Evolutionary conservation across 2,113 vertebrate species (phyloP).

Genomic region (Spermophilus dauricus): DNA sequence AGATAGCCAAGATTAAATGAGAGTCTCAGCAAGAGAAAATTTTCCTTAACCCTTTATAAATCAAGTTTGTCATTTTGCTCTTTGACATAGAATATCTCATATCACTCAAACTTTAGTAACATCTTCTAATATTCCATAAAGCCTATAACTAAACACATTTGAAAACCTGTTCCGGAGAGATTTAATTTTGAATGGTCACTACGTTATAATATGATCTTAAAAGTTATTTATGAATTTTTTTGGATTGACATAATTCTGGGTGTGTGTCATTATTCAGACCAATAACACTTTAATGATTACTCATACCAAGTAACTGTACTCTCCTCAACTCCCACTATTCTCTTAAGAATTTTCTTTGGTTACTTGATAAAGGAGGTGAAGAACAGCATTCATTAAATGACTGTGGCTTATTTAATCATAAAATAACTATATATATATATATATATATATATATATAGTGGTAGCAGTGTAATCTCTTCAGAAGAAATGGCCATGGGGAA

Average conservation of each 20-base stretch:
- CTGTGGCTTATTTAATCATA: neutral
- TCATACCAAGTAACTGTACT: neutral
- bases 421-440: neutral
- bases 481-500: neutral
- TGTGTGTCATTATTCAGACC: neutral
- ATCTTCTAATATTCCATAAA: neutral
- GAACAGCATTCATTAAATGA: neutral
- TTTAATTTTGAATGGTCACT: neutral
- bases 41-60: neutral
- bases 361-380: neutral
- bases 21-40: neutral
- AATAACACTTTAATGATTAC: neutral
- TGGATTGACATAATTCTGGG: neutral
- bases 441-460: neutral
- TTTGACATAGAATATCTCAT: neutral
- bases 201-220: neutral
- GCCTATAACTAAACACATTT: neutral
- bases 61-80: neutral
- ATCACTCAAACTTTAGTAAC: neutral
- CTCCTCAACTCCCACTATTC: neutral
- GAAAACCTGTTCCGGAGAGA: neutral
- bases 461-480: neutral
- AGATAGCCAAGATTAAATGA: neutral
- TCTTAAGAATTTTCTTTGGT: neutral
- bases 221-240: neutral